Conservation (phyloP, 2,113 vertebrate species). For the Canis aureus region DNA sequence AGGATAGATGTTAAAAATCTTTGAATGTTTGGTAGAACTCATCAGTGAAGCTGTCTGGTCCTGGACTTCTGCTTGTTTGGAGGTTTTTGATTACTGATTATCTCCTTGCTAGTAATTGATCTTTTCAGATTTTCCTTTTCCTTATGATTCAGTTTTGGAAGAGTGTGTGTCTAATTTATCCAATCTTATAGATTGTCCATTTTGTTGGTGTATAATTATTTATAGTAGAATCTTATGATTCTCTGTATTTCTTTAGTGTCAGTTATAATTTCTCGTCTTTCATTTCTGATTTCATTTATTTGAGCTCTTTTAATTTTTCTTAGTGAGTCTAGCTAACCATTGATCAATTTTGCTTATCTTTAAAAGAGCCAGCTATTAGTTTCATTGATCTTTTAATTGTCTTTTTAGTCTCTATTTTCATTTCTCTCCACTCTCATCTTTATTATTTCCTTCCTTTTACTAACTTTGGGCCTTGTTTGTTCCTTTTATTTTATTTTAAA, state of each 20-base stretch:
- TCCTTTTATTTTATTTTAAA: no score
- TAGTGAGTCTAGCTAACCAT: neutral
- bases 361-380: neutral
- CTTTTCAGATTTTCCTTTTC: neutral
- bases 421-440: neutral
- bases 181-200: neutral
- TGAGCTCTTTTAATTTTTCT: neutral
- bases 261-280: neutral
- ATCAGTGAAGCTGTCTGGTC: neutral
- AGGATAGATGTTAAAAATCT: neutral
- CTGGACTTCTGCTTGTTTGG: neutral
- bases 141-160: neutral
- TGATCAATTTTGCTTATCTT: neutral
- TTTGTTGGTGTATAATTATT: neutral
- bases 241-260: neutral
- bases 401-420: neutral
- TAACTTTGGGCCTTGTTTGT: neutral
- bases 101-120: neutral
- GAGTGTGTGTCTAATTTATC: neutral
- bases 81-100: neutral
- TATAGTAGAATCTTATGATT: no score
- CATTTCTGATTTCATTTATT: neutral
- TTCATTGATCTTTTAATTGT: neutral
- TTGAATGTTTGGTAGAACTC: neutral
- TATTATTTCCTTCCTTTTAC: neutral